A percentile compares a stretch with the other conserved stretches of the same genome.
These are phyloP conservation scores for Meta bourneti DNA, from an alignment of 2,888 invertebrate species.

Conservation along the genomic window DNA sequence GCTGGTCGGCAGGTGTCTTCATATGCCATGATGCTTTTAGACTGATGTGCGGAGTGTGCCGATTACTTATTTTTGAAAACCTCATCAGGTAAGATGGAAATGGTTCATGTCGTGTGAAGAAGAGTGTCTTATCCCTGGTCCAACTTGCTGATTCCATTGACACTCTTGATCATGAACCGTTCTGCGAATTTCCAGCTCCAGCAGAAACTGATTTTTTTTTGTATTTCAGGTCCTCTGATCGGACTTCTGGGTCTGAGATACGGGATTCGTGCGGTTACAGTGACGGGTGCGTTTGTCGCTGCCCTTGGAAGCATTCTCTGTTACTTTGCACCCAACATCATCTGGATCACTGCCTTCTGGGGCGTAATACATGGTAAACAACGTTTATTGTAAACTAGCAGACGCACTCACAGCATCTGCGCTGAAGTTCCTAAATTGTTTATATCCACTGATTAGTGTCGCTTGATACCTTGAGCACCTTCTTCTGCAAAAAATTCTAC, in stretches of 20 bases:
- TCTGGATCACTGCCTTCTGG: constrained; percentile 74
- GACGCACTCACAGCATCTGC: too few species aligned
- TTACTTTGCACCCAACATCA: constrained; percentile 72
- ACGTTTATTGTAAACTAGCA: background rate
- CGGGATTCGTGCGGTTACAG: constrained; percentile 52
- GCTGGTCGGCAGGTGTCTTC: too few species aligned
- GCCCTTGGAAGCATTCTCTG: constrained; percentile 75
- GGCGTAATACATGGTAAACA: constrained; percentile 77
- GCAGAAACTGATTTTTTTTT: background rate
- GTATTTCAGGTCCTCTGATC: constrained; percentile 49
- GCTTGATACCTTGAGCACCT: background rate
- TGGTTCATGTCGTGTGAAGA: too few species aligned
- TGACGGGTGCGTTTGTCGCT: constrained; percentile 71
- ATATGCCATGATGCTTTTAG: too few species aligned
- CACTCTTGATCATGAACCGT: too few species aligned
- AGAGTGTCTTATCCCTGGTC: too few species aligned
- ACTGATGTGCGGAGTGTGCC: too few species aligned
- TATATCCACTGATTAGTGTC: background rate
- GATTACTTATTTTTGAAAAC: too few species aligned
- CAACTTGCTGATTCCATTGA: too few species aligned
- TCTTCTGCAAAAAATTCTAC: too few species aligned
- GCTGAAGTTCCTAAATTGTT: background rate
- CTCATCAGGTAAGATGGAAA: too few species aligned
- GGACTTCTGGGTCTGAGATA: constrained; percentile 63
- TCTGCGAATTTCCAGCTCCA: background rate